Percentiles rank a stretch among this genome's conserved stretches.
Conservation (phyloP, 2,797 vertebrate genomes). For the Poeciliopsis infans region DNA sequence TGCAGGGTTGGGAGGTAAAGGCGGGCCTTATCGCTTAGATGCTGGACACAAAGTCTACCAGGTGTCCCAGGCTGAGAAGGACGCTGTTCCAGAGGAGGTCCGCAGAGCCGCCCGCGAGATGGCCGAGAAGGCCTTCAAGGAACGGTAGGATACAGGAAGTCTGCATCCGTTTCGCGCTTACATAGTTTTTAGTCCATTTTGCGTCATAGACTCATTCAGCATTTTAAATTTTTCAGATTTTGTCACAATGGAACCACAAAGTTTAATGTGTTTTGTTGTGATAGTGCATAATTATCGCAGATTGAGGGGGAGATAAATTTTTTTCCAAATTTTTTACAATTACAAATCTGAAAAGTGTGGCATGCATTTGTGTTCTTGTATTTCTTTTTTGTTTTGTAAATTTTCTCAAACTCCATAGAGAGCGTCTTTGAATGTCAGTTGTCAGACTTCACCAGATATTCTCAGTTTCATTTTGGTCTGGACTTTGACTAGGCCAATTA, state of each 20-base stretch:
- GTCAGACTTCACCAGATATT: background rate
- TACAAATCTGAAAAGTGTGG: background rate
- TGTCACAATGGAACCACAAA: background rate
- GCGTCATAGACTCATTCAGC: background rate
- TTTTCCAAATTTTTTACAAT: background rate
- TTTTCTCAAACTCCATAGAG: background rate
- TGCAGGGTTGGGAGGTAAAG: constrained; percentile 94
- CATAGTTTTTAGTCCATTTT: background rate
- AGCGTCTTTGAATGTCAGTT: background rate
- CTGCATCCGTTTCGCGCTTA: background rate
- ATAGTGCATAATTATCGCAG: background rate
- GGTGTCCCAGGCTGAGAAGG: constrained; percentile 93
- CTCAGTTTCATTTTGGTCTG: background rate
- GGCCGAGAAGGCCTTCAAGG: constrained; percentile 92
- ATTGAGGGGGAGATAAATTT: background rate
- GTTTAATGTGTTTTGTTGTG: background rate
- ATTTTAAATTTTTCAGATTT: background rate
- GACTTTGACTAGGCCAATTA: background rate
- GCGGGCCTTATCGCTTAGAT: constrained; percentile 94
- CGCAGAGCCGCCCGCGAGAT: constrained; percentile 93
- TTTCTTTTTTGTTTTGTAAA: background rate
- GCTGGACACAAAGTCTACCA: constrained; percentile 92
- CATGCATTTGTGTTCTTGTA: background rate
- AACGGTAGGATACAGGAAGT: constrained; percentile 76
- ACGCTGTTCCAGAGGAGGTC: constrained; percentile 92